Percentiles rank a stretch among this genome's conserved stretches.
Conservation (phyloP, 1,140 invertebrate genomes). For the Drosophila albomicans region DNA sequence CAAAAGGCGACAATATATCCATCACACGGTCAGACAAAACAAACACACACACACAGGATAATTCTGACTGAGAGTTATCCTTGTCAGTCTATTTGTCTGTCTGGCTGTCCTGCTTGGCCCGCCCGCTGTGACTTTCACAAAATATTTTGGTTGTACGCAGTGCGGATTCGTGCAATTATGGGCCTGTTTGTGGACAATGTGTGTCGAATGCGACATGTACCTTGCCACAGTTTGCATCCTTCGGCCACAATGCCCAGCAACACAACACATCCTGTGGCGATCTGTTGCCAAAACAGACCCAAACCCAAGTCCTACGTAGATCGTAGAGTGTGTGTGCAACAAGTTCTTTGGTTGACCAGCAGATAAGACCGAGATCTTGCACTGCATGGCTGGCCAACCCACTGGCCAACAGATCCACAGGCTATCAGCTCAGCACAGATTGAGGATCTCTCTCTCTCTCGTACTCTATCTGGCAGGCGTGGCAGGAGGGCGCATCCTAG, state of each 20-base stretch:
- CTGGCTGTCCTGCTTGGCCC: constrained; percentile 4
- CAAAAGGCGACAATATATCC: constrained; percentile 52
- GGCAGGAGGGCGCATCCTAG: constrained; percentile 60
- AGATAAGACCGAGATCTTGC: constrained; percentile 57
- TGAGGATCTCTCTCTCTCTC: background rate
- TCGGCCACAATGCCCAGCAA: constrained; percentile 1
- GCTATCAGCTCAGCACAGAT: constrained; percentile 25
- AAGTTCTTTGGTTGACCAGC: constrained; percentile 73
- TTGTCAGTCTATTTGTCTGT: constrained; percentile 20
- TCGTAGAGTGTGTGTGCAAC: constrained; percentile 39
- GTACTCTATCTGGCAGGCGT: background rate
- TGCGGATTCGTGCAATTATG: constrained; percentile 73
- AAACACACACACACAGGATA: constrained; percentile 30
- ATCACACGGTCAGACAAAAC: constrained; percentile 56
- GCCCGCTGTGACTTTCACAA: constrained; percentile 80
- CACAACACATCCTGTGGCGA: constrained; percentile 56
- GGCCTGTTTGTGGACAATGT: constrained; percentile 61
- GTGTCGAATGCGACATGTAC: constrained; percentile 63
- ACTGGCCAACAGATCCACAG: constrained; percentile 56
- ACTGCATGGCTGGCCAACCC: constrained; percentile 56
- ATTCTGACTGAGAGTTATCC: constrained; percentile 24
- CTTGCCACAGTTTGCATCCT: constrained; percentile 31
- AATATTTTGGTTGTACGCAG: constrained; percentile 84
- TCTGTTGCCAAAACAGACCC: constrained; percentile 72
- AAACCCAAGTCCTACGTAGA: too few relatives aligned